Evolutionary conservation across 2,113 vertebrate species (phyloP).

Genomic region (Willisornis vidua): DNA sequence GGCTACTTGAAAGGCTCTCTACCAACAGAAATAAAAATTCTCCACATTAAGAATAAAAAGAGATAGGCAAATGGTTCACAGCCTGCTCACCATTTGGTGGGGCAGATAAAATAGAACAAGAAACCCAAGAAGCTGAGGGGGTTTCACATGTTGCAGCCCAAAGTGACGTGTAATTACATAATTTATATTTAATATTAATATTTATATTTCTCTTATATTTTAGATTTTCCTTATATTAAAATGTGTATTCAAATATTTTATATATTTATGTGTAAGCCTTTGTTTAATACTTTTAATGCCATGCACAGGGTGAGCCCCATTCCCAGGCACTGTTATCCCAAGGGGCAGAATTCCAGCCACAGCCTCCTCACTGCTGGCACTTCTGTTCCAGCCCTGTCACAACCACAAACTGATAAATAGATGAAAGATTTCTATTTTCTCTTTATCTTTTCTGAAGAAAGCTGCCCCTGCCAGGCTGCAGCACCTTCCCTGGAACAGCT

Average conservation of each 20-base stretch:
- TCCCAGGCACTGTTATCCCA: not conserved
- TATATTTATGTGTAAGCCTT: not conserved
- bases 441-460: not conserved
- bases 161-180: accelerated
- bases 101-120: not conserved
- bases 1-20: not conserved
- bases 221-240: not conserved
- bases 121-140: not conserved
- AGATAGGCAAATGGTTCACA: not conserved
- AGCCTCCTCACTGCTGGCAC: not conserved
- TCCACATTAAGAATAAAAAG: slow-evolving; percentile 3
- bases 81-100: slow-evolving; percentile 5
- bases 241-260: not conserved
- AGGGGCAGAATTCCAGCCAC: not conserved
- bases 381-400: not conserved
- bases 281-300: not conserved
- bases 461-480: not conserved
- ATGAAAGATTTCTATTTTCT: not conserved
- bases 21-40: not conserved
- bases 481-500: not conserved
- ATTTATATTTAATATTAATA: not conserved
- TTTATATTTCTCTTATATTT: not conserved
- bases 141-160: not conserved
- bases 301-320: not conserved
- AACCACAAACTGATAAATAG: accelerated